A percentile compares a stretch with the other conserved stretches of the same genome.
Conservation (phyloP, 1,140 invertebrate species). For the Belonocnema kinseyi region DNA sequence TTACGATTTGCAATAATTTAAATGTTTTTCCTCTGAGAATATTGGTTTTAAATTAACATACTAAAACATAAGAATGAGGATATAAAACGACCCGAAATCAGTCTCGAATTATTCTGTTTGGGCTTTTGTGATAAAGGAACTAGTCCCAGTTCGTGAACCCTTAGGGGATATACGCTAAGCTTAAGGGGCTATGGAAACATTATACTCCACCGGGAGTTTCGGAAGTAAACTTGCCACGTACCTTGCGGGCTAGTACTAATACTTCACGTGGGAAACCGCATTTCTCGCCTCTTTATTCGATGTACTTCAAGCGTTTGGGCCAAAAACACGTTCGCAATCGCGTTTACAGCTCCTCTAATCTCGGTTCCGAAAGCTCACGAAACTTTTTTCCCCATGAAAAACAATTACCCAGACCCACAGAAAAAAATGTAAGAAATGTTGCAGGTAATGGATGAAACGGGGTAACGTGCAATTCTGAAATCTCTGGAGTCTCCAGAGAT, state of each 20-base stretch:
- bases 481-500: too few species aligned
- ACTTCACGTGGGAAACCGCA: slow-evolving; percentile 20
- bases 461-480: not conserved
- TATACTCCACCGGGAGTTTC: slow-evolving; percentile 2
- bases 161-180: slow-evolving; percentile 7
- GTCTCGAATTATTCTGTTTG: not conserved
- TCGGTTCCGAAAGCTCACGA: too few species aligned
- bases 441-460: too few species aligned
- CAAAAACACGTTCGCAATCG: too few species aligned
- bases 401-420: too few species aligned
- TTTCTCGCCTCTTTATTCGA: slow-evolving; percentile 3
- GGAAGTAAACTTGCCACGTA: not conserved
- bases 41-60: not conserved
- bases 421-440: too few species aligned
- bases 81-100: not conserved
- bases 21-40: too few species aligned
- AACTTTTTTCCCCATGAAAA: too few species aligned
- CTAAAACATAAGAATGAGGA: not conserved
- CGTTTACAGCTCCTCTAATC: too few species aligned
- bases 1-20: too few species aligned
- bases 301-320: too few species aligned
- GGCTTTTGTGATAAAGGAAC: not conserved
- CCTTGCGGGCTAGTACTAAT: slow-evolving; percentile 3
- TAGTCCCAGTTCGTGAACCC: not conserved
- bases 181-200: slow-evolving; percentile 27